Evolutionary conservation across 2,113 vertebrate genomes (phyloP), one percentile per base, ranked within the genome.

Genomic region (Oncorhynchus keta): DNA sequence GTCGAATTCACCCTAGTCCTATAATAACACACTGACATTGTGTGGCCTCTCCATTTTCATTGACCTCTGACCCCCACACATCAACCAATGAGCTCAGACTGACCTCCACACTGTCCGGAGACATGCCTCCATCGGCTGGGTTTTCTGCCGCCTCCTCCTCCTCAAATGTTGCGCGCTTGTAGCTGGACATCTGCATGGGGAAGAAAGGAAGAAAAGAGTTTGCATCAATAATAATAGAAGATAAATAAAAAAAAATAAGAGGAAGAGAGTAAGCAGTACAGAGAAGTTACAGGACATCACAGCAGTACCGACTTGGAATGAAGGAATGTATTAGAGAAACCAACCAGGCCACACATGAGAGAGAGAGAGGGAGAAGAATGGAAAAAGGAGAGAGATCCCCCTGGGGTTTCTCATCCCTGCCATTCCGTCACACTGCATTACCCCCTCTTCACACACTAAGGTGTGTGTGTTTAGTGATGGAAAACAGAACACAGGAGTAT

Each of bases 111-210:
- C 92, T 89, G 85, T 99, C 97, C 0, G 94, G 95, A 87, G 95
- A 96, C 64, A 92, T 18, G 55, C 90, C 89, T 26, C 94, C 92
- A 12, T 97, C 97, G 4, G 86, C 89, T 0, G 91, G 86, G 3
- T 91, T 76, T 57, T 99, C 97, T 0, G 89, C 93, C 32, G 97
- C 97, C 2, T 99, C 97, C 14, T 45, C 39, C 39, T 99, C 97
- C 73, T 95, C 96, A 82, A 99, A 93, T 0, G 95, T 97, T 74
- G 96, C 94, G 75, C 95, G 95, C 81, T 97, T 97, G 86, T 99
- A 99, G 88, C 94, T 96, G 8, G 96, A 94, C 97, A 99, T 98
- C 98, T 99, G 94, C 73, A 24, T 32, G 65, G 76, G 68, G 59
- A n/a, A 72, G 30, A 26, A 51, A 49, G 64, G 39, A 35, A 26